Evolutionary conservation across 1,140 invertebrate genomes (phyloP).

Genomic region (Neodiprion fabricii): DNA sequence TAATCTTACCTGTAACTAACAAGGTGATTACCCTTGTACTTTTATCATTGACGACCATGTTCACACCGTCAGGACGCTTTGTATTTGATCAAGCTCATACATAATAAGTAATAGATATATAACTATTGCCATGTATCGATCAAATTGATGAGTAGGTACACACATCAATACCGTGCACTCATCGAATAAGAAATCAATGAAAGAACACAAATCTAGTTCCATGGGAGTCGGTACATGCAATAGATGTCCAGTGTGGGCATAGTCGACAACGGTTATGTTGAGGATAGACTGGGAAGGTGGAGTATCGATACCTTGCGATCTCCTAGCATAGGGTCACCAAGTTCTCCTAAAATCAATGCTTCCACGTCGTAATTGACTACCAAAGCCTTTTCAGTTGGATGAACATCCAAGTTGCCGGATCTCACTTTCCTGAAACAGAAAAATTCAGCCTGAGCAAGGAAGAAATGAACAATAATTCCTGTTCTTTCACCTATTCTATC

Average conservation of each 20-base stretch:
- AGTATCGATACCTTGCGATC: constrained; percentile 74
- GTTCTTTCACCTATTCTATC: constrained; percentile 65
- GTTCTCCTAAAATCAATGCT: constrained; percentile 82
- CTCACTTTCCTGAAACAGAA: constrained; percentile 73
- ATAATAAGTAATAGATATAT: too few relatives aligned
- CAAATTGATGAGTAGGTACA: too few relatives aligned
- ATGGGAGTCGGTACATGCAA: too few relatives aligned
- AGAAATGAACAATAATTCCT: constrained; percentile 63
- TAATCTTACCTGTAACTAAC: constrained; percentile 24
- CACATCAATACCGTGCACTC: too few relatives aligned
- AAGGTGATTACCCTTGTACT: too few relatives aligned
- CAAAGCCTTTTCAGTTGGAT: constrained; percentile 89
- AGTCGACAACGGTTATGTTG: constrained; percentile 8
- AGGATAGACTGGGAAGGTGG: background rate
- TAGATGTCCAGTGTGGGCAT: too few relatives aligned
- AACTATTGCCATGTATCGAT: too few relatives aligned
- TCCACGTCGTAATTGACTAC: constrained; percentile 90
- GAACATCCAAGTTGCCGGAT: constrained; percentile 86
- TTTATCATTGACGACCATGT: too few relatives aligned
- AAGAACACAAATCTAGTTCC: too few relatives aligned
- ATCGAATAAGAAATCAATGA: too few relatives aligned
- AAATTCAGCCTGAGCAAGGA: constrained; percentile 61
- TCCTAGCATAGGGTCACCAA: constrained; percentile 84
- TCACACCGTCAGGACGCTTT: too few relatives aligned
- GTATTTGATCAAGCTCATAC: too few relatives aligned